Percentiles rank a stretch among this genome's conserved stretches.
phyloP scores from a whole-genome alignment of 1,140 invertebrate genomes.

The Panonychus citri region DNA sequence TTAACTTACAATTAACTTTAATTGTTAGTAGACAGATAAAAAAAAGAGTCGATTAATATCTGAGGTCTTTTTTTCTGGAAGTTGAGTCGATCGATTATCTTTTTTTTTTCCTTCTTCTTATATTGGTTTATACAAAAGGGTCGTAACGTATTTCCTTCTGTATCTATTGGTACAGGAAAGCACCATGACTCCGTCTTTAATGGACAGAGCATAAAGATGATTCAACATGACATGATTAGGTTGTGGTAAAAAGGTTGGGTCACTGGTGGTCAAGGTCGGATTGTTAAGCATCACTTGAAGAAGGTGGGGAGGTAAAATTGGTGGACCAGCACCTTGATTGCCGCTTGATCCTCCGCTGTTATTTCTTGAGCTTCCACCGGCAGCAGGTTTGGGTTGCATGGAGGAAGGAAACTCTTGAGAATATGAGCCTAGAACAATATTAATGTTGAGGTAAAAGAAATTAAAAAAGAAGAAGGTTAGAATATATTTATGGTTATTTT shows the following conservation, averaged over 20 bases:
- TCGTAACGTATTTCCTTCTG: conserved; percentile 97
- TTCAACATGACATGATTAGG: conserved; percentile 99
- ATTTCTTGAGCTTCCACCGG: neutral
- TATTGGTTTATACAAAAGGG: conserved; percentile 93
- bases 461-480: neutral
- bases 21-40: too few relatives aligned
- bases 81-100: too few relatives aligned
- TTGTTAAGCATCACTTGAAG: conserved; percentile 97
- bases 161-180: conserved; percentile 88
- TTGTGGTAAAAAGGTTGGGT: conserved; percentile 91
- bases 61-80: too few relatives aligned
- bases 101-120: neutral
- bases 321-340: conserved; percentile 50
- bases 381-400: too few relatives aligned
- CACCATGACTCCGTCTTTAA: conserved; percentile 99
- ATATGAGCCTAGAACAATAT: conserved; percentile 4
- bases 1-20: too few relatives aligned
- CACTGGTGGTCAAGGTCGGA: conserved; percentile 21
- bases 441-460: neutral
- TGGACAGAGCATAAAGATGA: conserved; percentile 95
- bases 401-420: conserved; percentile 61
- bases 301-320: conserved; percentile 84
- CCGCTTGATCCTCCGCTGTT: neutral
- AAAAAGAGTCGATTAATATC: too few relatives aligned
- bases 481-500: too few relatives aligned